Evolutionary conservation across 2,888 invertebrate genomes (phyloP).

Genomic region (Cremastinae sp.): DNA sequence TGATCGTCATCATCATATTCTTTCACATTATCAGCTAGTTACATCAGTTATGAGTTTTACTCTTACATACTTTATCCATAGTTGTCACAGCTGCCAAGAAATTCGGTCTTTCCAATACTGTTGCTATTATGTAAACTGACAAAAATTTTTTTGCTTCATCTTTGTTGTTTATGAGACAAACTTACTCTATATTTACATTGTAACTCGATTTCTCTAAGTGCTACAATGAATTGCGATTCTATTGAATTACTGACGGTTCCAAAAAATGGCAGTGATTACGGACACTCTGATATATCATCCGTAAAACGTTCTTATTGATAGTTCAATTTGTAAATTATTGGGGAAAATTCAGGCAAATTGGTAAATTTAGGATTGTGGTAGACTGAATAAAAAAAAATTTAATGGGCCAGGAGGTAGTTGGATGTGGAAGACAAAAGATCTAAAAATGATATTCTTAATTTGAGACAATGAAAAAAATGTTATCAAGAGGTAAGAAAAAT

Average conservation of each 20-base stretch:
- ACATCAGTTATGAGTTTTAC: conserved; percentile 48
- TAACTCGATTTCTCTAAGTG: conserved; percentile 35
- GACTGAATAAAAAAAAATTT: conserved; percentile 1
- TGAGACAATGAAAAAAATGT: conserved; percentile 5
- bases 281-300: conserved; percentile 43
- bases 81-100: conserved; percentile 47
- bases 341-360: not conserved
- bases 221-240: conserved; percentile 48
- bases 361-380: not conserved
- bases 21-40: conserved; percentile 46
- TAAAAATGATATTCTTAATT: conserved; percentile 27
- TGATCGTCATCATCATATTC: conserved; percentile 42
- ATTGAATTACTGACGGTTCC: conserved; percentile 44
- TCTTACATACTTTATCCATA: conserved; percentile 46
- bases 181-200: conserved; percentile 60
- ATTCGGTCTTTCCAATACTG: conserved; percentile 39
- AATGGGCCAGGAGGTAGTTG: conserved; percentile 43
- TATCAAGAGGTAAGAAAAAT: not conserved
- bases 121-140: conserved; percentile 29
- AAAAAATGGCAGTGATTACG: conserved; percentile 52
- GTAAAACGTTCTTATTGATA: conserved; percentile 26
- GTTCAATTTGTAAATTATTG: conserved; percentile 12
- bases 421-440: conserved; percentile 48
- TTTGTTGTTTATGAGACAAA: conserved; percentile 37
- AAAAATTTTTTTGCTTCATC: conserved; percentile 19